Conservation (phyloP, 2,888 invertebrate genomes). For the Parnassius smintheus region DNA sequence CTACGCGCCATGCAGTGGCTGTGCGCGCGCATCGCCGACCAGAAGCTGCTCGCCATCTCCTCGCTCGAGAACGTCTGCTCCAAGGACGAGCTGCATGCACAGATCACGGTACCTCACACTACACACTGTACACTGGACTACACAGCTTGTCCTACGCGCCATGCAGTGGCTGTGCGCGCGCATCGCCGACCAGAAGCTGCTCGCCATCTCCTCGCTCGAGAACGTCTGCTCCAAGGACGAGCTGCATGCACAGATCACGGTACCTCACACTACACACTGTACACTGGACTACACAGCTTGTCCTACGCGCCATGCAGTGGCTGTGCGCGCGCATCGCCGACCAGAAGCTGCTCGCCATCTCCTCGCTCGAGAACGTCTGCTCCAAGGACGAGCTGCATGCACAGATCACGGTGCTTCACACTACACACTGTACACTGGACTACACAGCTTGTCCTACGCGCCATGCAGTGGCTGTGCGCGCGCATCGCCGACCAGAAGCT, state of each 20-base stretch:
- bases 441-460: no score
- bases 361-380: conserved; percentile 88
- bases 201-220: conserved; percentile 81
- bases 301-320: no score
- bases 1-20: no score
- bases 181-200: no score
- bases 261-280: conserved; percentile 40
- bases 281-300: background rate
- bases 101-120: conserved; percentile 82
- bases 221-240: conserved; percentile 88
- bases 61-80: conserved; percentile 89
- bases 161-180: no score
- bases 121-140: background rate
- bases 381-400: conserved; percentile 87
- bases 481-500: no score
- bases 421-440: no score
- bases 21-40: no score
- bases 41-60: conserved; percentile 5
- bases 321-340: no score
- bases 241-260: conserved; percentile 87
- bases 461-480: no score
- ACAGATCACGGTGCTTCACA: conserved; percentile 83
- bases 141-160: no score
- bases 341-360: no score
- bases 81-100: conserved; percentile 87